These are phyloP conservation scores for Spodoptera picta DNA, from an alignment of 2,888 invertebrate genomes.

Conservation along the genomic window DNA sequence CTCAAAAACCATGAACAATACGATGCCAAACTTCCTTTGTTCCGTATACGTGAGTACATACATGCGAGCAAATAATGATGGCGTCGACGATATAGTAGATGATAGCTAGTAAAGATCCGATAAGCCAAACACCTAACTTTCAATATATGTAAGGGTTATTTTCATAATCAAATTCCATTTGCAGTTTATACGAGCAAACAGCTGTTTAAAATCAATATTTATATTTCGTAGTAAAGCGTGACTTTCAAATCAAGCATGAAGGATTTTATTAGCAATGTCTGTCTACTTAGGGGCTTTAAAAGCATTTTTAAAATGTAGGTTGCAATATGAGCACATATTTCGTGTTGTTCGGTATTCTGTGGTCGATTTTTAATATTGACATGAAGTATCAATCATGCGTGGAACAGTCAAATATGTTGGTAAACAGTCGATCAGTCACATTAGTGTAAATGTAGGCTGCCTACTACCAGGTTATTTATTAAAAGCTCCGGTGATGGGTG, in stretches of 20 bases:
- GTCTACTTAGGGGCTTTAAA: constrained; percentile 12
- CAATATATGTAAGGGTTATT: constrained; percentile 2
- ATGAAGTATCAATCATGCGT: constrained; percentile 9
- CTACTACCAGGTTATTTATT: constrained; percentile 43
- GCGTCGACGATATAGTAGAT: constrained; percentile 63
- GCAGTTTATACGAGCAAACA: constrained; percentile 26
- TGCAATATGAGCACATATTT: constrained; percentile 13
- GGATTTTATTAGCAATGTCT: constrained; percentile 40
- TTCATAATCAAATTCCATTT: constrained; percentile 6
- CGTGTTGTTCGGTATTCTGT: constrained; percentile 1
- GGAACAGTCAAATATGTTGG: constrained; percentile 14
- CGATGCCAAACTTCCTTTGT: constrained; percentile 86
- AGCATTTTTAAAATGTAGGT: constrained; percentile 11
- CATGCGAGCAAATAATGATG: constrained; percentile 58
- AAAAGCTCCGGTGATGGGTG: constrained; percentile 57
- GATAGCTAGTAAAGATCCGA: constrained; percentile 54
- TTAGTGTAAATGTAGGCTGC: constrained; percentile 31
- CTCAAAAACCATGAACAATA: constrained; percentile 79
- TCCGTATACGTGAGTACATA: constrained; percentile 71
- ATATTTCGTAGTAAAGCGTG: constrained; percentile 31
- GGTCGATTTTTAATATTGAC: constrained; percentile 12
- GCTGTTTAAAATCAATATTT: constrained; percentile 44
- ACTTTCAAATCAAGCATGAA: constrained; percentile 54
- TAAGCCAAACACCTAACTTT: constrained; percentile 22
- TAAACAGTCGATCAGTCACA: constrained; percentile 32